These are phyloP conservation scores for Druceiella hillmani DNA, from an alignment of 2,888 invertebrate species.

Conservation along the genomic window DNA sequence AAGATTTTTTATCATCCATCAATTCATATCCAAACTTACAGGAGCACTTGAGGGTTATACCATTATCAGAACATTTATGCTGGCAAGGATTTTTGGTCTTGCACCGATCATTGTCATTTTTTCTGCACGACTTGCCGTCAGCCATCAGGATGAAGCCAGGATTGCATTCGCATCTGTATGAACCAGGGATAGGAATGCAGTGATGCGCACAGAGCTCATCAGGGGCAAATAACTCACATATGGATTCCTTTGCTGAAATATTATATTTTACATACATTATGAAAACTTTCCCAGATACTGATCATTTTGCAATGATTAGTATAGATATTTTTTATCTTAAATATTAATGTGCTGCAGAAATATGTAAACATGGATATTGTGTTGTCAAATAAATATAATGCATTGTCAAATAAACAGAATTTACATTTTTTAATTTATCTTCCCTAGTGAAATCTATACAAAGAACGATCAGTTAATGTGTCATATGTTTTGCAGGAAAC, in stretches of 20 bases:
- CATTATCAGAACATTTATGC: constrained; percentile 68
- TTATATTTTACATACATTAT: too few relatives aligned
- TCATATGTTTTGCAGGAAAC: too few relatives aligned
- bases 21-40: constrained; percentile 67
- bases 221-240: constrained; percentile 43
- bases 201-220: constrained; percentile 68
- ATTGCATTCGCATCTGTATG: constrained; percentile 66
- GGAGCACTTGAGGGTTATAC: constrained; percentile 61
- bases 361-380: too few relatives aligned
- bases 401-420: too few relatives aligned
- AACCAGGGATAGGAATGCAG: constrained; percentile 67
- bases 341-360: too few relatives aligned
- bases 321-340: too few relatives aligned
- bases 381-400: too few relatives aligned
- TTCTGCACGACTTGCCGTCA: constrained; percentile 65
- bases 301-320: too few relatives aligned
- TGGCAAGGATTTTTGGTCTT: constrained; percentile 64
- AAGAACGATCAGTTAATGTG: too few relatives aligned
- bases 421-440: too few relatives aligned
- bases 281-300: too few relatives aligned
- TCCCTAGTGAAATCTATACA: too few relatives aligned
- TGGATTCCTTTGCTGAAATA: constrained; percentile 33
- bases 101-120: constrained; percentile 49
- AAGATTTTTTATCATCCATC: constrained; percentile 59
- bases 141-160: constrained; percentile 62